A percentile compares a stretch with the other conserved stretches of the same genome.
phyloP scores from a whole-genome alignment of 92 coral and sea anemone species.

The Porites lobata region DNA sequence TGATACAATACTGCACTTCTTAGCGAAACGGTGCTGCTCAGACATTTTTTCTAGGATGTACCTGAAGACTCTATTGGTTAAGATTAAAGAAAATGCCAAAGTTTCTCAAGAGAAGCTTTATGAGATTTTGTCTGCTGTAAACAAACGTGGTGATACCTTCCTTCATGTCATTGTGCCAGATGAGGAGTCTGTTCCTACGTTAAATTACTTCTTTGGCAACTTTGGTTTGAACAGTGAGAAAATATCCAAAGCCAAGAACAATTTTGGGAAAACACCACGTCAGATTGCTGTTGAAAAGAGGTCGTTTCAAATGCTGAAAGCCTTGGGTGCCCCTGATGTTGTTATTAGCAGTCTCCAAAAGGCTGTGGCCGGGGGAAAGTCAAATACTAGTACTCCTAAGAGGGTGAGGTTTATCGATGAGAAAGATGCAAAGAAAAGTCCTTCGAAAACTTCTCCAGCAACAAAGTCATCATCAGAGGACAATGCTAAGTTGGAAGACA shows the following conservation, averaged over 20 bases:
- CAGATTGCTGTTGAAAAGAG: constrained; percentile 50
- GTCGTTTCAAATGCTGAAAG: constrained; percentile 26
- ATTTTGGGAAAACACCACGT: constrained; percentile 33
- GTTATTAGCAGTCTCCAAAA: constrained; percentile 30
- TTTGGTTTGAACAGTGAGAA: constrained; percentile 9
- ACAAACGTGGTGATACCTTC: constrained; percentile 41
- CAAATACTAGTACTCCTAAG: not conserved
- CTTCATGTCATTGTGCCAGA: constrained; percentile 39
- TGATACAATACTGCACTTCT: constrained; percentile 43
- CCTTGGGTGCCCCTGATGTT: constrained; percentile 45
- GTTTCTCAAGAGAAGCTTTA: constrained; percentile 4
- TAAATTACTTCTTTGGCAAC: constrained; percentile 6
- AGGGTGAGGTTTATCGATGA: not conserved
- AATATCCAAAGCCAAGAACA: constrained; percentile 39
- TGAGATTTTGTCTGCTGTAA: constrained; percentile 7
- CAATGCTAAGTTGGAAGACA: not conserved
- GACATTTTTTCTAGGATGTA: constrained; percentile 10
- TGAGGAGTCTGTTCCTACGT: constrained; percentile 4
- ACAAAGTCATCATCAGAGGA: not conserved
- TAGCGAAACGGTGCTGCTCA: constrained; percentile 8
- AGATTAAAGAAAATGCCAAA: constrained; percentile 20
- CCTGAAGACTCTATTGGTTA: constrained; percentile 16
- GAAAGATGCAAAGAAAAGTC: not conserved
- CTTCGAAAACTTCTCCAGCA: not conserved
- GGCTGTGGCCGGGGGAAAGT: constrained; percentile 7